Conservation (phyloP, 2,113 vertebrate genomes). For the Phyllopteryx taeniolatus region DNA sequence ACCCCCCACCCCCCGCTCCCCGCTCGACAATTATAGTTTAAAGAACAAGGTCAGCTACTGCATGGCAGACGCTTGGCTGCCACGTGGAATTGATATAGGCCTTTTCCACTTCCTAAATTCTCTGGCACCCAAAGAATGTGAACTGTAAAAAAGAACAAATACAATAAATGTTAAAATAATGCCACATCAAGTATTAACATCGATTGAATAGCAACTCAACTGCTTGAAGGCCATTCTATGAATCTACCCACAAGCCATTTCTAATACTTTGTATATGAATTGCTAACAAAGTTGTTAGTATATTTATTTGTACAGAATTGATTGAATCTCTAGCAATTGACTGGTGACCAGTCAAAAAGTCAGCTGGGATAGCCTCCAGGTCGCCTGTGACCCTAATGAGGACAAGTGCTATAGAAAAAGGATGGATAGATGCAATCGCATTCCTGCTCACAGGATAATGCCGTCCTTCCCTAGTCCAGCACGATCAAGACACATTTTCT, state of each 20-base stretch:
- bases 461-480: background rate
- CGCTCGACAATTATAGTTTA: constrained; percentile 20
- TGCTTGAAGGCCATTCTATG: background rate
- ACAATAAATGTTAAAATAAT: background rate
- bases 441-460: no score
- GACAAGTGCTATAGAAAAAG: background rate
- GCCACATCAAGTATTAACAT: background rate
- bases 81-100: constrained; percentile 46
- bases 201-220: background rate
- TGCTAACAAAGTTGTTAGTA: no score
- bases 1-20: constrained; percentile 14
- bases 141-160: background rate
- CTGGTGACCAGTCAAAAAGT: no score
- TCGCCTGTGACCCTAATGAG: no score
- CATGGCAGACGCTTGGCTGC: constrained; percentile 37
- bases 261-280: no score
- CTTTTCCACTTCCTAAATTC: constrained; percentile 22
- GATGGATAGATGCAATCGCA: background rate
- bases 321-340: background rate
- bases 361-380: no score
- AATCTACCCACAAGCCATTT: background rate
- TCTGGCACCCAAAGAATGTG: background rate
- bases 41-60: constrained; percentile 48
- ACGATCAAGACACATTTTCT: background rate
- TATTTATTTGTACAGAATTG: no score